A percentile compares a stretch with the other conserved stretches of the same genome.
These are phyloP conservation scores for Xylocopa sonorina DNA, from an alignment of 1,140 invertebrate genomes.

Conservation along the genomic window DNA sequence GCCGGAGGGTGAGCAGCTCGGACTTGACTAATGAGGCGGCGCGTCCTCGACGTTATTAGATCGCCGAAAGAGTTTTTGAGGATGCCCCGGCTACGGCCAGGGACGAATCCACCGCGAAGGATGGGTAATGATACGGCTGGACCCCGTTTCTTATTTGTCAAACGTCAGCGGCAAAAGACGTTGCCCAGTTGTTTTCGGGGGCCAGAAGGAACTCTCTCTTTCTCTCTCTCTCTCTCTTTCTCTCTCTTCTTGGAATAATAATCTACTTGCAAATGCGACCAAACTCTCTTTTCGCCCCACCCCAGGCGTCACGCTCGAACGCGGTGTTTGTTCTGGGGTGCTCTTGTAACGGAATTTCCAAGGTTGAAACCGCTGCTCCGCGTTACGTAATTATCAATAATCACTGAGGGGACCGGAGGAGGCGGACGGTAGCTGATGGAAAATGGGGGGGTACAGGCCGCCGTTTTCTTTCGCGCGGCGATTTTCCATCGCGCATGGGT, in stretches of 20 bases:
- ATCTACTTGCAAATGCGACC: slow-evolving; percentile 71
- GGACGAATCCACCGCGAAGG: slow-evolving; percentile 77
- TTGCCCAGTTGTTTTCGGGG: slow-evolving; percentile 69
- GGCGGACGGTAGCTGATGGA: too few species aligned
- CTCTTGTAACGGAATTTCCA: too few species aligned
- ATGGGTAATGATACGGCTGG: slow-evolving; percentile 82
- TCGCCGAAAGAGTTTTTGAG: slow-evolving; percentile 82
- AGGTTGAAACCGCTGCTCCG: too few species aligned
- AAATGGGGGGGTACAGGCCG: too few species aligned
- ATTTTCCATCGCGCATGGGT: too few species aligned
- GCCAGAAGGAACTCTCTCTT: slow-evolving; percentile 67
- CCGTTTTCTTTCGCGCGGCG: too few species aligned
- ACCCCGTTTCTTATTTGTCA: slow-evolving; percentile 82
- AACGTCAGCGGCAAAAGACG: slow-evolving; percentile 78
- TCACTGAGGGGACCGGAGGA: too few species aligned
- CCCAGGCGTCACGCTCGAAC: too few species aligned
- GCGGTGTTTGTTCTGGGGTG: too few species aligned
- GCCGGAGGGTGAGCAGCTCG: slow-evolving; percentile 54
- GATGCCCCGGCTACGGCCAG: slow-evolving; percentile 71
- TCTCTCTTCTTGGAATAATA: slow-evolving; percentile 69
- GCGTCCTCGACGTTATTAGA: slow-evolving; percentile 82
- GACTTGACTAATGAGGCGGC: slow-evolving; percentile 82
- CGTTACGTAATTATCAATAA: too few species aligned
- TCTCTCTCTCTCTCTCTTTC: too few species aligned
- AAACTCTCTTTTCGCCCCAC: slow-evolving; percentile 18